Evolutionary conservation across 2,888 invertebrate species (phyloP).

Genomic region (Heliconius hortense): DNA sequence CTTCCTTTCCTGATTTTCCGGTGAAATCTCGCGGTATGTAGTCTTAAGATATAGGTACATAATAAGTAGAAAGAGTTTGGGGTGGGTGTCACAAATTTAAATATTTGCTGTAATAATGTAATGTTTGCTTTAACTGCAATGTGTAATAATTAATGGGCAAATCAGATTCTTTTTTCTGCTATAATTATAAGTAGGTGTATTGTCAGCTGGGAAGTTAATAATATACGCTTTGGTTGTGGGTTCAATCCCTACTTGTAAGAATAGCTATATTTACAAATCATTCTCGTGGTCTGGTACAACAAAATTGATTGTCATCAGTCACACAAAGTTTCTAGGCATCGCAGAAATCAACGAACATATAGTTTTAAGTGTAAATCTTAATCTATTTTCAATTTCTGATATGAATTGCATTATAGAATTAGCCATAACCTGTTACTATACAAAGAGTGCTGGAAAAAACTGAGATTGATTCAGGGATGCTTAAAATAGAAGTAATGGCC

Average conservation of each 20-base stretch:
- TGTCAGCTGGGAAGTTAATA: too few relatives aligned
- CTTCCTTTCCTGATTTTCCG: too few relatives aligned
- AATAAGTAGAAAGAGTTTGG: background rate
- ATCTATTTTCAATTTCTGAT: background rate
- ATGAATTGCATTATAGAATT: background rate
- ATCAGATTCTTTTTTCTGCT: too few relatives aligned
- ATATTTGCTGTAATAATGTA: too few relatives aligned
- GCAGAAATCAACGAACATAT: background rate
- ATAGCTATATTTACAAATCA: background rate
- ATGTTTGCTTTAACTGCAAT: background rate
- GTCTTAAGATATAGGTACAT: too few relatives aligned
- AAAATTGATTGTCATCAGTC: too few relatives aligned
- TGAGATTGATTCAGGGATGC: conserved; percentile 34
- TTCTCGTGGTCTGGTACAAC: too few relatives aligned
- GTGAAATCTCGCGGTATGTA: too few relatives aligned
- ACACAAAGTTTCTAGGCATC: background rate
- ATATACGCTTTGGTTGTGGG: background rate
- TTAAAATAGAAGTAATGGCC: conserved; percentile 68
- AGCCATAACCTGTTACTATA: background rate
- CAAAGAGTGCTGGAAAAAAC: background rate
- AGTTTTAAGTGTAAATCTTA: background rate
- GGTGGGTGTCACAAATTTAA: background rate
- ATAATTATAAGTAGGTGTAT: too few relatives aligned
- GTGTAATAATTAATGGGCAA: background rate
- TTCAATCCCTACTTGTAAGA: background rate